Evolutionary conservation across 2,113 vertebrate genomes (phyloP).

Genomic region (Ictidomys tridecemlineatus): DNA sequence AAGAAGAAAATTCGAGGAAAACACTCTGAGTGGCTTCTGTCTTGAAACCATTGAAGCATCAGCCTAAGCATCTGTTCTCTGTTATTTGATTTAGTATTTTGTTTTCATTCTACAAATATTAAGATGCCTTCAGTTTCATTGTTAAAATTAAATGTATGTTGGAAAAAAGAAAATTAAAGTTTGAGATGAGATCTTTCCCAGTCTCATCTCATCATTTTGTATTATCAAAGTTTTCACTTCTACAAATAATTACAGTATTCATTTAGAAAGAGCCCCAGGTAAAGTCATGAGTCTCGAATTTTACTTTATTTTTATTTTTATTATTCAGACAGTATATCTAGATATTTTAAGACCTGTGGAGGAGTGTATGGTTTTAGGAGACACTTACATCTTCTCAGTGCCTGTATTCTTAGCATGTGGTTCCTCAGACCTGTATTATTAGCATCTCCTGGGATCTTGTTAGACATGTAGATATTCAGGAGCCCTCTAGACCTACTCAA

Average conservation of each 20-base stretch:
- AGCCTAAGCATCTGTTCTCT: background rate
- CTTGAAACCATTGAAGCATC: background rate
- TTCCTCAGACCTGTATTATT: background rate
- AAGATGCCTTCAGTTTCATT: constrained; percentile 2
- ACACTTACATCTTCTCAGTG: background rate
- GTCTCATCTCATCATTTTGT: background rate
- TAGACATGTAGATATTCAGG: background rate
- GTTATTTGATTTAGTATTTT: background rate
- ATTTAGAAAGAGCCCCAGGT: background rate
- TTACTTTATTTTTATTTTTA: constrained; percentile 18
- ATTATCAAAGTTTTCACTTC: constrained; percentile 4
- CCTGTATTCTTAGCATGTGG: background rate
- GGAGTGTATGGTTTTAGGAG: background rate
- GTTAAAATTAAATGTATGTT: constrained; percentile 12
- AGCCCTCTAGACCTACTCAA: background rate
- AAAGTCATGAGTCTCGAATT: constrained; percentile 37
- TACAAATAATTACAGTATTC: background rate
- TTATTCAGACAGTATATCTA: background rate
- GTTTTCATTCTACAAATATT: background rate
- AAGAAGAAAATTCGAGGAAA: constrained; percentile 20
- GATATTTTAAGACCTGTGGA: background rate
- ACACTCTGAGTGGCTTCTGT: background rate
- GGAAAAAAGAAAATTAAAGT: background rate
- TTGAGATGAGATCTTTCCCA: constrained; percentile 28
- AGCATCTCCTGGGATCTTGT: background rate